These are phyloP conservation scores for Amphipoea oculea DNA, from an alignment of 2,888 invertebrate species.

Conservation along the genomic window DNA sequence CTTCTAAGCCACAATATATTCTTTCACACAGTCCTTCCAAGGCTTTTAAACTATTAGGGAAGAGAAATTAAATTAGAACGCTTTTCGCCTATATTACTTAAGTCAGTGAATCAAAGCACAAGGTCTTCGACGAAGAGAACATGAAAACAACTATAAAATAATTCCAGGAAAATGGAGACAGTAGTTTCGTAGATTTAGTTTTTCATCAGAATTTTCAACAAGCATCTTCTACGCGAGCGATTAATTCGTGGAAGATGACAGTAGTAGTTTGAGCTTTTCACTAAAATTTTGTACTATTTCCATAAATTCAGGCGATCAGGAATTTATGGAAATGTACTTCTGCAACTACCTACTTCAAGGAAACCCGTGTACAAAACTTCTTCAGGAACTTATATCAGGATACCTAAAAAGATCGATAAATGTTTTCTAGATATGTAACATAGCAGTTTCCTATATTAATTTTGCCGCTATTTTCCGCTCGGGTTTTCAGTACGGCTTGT, in stretches of 20 bases:
- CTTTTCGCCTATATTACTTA: neutral
- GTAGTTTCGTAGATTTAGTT: neutral
- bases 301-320: neutral
- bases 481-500: neutral
- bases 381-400: neutral
- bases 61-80: neutral
- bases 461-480: too few species aligned
- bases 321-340: too few species aligned
- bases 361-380: neutral
- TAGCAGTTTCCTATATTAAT: conserved; percentile 6
- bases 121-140: too few species aligned
- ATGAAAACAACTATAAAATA: too few species aligned
- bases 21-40: neutral
- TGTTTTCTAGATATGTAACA: neutral
- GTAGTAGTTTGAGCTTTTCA: neutral
- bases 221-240: neutral
- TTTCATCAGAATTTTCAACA: neutral
- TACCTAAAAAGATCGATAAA: neutral
- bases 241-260: neutral
- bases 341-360: too few species aligned
- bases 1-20: neutral
- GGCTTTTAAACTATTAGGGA: too few species aligned
- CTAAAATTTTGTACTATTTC: neutral
- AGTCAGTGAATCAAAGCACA: neutral
- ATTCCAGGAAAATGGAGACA: neutral